Conservation (phyloP, 2,888 invertebrate genomes). For the Dasypolia templi region DNA sequence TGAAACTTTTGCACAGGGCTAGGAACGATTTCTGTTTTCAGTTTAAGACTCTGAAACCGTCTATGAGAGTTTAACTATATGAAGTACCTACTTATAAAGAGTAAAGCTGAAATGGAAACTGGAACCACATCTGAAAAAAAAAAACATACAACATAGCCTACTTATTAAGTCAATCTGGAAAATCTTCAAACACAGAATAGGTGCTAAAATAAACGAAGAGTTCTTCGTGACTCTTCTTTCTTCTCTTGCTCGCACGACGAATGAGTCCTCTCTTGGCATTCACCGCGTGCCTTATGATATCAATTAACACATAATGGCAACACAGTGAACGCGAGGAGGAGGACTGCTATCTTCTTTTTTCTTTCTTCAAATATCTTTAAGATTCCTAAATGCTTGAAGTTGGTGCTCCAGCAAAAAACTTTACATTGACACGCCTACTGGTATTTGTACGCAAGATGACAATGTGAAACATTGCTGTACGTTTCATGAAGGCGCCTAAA, state of each 20-base stretch:
- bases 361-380: slow-evolving; percentile 36
- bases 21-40: not conserved
- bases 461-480: not conserved
- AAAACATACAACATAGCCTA: not conserved
- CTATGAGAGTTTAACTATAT: not conserved
- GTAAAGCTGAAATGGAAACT: not conserved
- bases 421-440: slow-evolving; percentile 5
- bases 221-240: slow-evolving; percentile 24
- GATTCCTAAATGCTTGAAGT: slow-evolving; percentile 22
- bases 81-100: not conserved
- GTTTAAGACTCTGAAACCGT: not conserved
- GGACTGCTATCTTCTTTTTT: slow-evolving; percentile 85
- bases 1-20: not conserved
- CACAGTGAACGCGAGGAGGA: slow-evolving; percentile 99
- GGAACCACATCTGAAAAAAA: not conserved
- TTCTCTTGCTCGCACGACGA: slow-evolving; percentile 66
- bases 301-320: slow-evolving; percentile 95
- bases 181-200: not conserved
- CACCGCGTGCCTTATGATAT: slow-evolving; percentile 99
- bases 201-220: not conserved
- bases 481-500: slow-evolving; percentile 9
- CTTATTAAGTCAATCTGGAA: not conserved
- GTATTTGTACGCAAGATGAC: not conserved
- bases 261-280: slow-evolving; percentile 98
- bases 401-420: not conserved